Base-by-base conservation (phyloP, 2,888 invertebrate genomes). In the Pinctada fucata region DNA sequence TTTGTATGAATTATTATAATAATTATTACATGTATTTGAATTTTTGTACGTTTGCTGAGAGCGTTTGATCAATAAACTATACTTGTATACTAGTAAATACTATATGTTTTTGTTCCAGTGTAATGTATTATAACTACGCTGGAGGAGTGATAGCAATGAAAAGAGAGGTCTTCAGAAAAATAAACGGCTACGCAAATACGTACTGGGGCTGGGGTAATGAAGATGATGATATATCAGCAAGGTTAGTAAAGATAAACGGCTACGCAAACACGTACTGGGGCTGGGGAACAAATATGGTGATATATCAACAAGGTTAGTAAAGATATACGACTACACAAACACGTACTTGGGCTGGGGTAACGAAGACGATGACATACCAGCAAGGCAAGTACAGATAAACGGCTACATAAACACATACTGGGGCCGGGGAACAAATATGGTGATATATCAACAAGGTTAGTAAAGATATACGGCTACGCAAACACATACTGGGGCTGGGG, bases 131-230 rank as follows among this genome's bases (percentile, higher is more conserved):
- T 80, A 93, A 93, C 80, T 91, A 93, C 76, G 92, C 92, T 52
- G 93, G 93, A 45, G 93, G 93, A 6, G 93, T 93, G 10, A 85
- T 93, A 64, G 92, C 93, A 13, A 86, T 93, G 45, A 92, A 90
- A 65, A 88, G 90, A 75, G 89, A 90, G n/a, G 93, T 93, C 81
- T 91, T 92, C 73, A 82, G 88, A n/a, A 86, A 86, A 13, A 91
- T 94, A 51, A 94, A 94, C 82, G 94, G 94, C 13, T 94, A 93
- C 83, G 93, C 93, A 31, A 94, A 94, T 82, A 89, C 91, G 50
- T 93, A 92, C 85, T 93, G 92, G 92, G 93, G 92, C 5, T 92
- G 92, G 92, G 92, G 92, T 3, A 90, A 88, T 73, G 92, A 92
- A 81, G 92, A 92, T 82, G 91, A 92, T 82, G 92, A 92, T 73